These are phyloP conservation scores for Melanerpes aurifrons DNA, from an alignment of 2,113 vertebrate species.

Conservation along the genomic window DNA sequence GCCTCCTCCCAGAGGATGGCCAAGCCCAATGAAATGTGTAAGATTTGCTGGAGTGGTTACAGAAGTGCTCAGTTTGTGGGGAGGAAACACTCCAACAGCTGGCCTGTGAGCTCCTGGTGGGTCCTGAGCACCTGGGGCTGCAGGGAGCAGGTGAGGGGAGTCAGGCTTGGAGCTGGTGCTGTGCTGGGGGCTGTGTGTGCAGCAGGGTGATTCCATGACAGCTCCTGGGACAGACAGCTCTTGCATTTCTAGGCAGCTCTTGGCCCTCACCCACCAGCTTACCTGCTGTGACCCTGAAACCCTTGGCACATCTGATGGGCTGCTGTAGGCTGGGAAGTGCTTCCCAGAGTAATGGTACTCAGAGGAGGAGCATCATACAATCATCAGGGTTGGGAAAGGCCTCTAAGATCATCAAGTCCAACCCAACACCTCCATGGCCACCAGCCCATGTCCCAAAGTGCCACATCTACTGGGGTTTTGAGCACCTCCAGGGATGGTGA, in stretches of 20 bases:
- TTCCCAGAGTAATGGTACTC: neutral
- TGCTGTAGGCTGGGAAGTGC: neutral
- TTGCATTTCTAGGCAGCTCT: neutral
- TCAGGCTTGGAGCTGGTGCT: fast-evolving
- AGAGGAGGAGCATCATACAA: neutral
- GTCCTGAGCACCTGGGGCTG: neutral
- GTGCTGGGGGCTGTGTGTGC: fast-evolving
- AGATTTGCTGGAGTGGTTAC: neutral
- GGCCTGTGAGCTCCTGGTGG: neutral
- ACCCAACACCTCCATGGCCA: too few relatives aligned
- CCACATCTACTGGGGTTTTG: too few relatives aligned
- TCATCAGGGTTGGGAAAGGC: too few relatives aligned
- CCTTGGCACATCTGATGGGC: neutral
- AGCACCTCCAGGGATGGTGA: too few relatives aligned
- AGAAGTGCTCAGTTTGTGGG: neutral
- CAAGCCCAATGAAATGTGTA: neutral
- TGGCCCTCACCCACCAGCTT: neutral
- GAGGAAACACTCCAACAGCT: neutral
- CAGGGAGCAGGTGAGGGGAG: neutral
- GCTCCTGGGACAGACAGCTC: neutral
- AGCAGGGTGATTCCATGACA: neutral
- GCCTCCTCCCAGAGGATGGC: neutral
- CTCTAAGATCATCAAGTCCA: too few relatives aligned
- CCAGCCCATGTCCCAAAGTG: too few relatives aligned
- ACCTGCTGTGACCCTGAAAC: too few relatives aligned